Base-by-base conservation (phyloP, 2,113 vertebrate species). In the Panurus biarmicus region DNA sequence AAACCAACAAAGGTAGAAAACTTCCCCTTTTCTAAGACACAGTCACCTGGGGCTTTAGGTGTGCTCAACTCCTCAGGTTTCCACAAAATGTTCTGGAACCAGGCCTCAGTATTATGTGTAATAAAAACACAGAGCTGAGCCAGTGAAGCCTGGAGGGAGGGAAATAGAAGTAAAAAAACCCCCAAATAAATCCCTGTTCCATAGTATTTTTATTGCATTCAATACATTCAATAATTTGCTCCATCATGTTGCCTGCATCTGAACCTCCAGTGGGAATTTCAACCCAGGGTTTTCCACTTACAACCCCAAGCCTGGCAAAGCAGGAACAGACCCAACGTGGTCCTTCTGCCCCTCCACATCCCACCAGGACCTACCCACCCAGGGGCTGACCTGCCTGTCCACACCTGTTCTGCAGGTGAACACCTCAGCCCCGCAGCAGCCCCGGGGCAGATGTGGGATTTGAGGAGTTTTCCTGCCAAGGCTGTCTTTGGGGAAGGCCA, bases 241-340 rank as follows among this genome's bases (percentile, higher is more conserved):
- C 54, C 44, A 45, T 22, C 64, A 5, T 2, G 22, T 3, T 38
- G 28, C 54, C 42, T 36, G 1, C 2, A 48, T 3, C 21, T 38
- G 15, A 64, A 31, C 4, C 20, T 67, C 5, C 33, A 67, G 4
- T 0, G 6, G 3, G 13, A 54, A 67, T 65, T 69, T 48, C 25
- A 65, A 45, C 8, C 11, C 44, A 67, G 35, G 9, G 3, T 53
- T 48, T 85, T 42, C 53, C 50, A 40, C 6, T 17, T 21, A 12
- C 26, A 71, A 8, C 12, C 16, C 14, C 0, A 2, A 72, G 31
- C 21, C 3, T 21, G 31, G 67, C 9, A 44, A 67, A 54, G 40
- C 2, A 83, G 80, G 45, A 75, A 15, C 1, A 2, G 65, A 40
- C 8, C 44, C 29, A 22, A 3, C 21, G 1, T 0, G 8, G 18